phyloP scores from a whole-genome alignment of 2,888 invertebrate species.

The Tipula unca region DNA sequence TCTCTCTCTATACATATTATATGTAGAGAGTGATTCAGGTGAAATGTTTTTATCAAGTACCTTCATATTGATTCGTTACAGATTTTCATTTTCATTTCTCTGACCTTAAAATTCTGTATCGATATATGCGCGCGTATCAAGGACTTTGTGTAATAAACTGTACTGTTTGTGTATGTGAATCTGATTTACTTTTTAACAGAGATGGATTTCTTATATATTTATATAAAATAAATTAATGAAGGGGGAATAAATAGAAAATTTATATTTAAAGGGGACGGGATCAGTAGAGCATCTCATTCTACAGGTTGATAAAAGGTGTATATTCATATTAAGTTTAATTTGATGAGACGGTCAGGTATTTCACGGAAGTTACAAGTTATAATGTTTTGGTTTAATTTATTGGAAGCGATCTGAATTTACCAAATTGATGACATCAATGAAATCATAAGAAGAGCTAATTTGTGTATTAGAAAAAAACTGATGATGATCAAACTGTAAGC shows the following conservation, averaged over 20 bases:
- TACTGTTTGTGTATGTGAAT: neutral
- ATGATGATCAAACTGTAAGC: too few species aligned
- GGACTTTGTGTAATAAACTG: neutral
- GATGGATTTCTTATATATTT: neutral
- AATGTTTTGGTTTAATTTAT: too few species aligned
- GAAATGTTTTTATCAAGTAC: neutral
- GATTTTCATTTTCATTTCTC: conserved; percentile 4
- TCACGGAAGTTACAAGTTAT: too few species aligned
- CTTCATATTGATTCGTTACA: neutral
- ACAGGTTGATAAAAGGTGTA: neutral
- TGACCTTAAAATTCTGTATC: neutral
- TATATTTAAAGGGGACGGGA: neutral
- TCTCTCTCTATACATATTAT: neutral
- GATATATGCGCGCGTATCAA: neutral
- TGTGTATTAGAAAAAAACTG: too few species aligned
- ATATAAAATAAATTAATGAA: neutral
- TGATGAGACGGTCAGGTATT: neutral
- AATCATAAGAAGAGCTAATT: too few species aligned
- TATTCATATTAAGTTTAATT: neutral
- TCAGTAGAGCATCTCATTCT: neutral
- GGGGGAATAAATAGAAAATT: neutral
- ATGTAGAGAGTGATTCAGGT: neutral
- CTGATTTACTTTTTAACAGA: neutral
- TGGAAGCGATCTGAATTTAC: too few species aligned
- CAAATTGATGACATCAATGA: too few species aligned